These are phyloP conservation scores for Megaptera novaeangliae DNA, from an alignment of 2,113 vertebrate species.

Conservation along the genomic window DNA sequence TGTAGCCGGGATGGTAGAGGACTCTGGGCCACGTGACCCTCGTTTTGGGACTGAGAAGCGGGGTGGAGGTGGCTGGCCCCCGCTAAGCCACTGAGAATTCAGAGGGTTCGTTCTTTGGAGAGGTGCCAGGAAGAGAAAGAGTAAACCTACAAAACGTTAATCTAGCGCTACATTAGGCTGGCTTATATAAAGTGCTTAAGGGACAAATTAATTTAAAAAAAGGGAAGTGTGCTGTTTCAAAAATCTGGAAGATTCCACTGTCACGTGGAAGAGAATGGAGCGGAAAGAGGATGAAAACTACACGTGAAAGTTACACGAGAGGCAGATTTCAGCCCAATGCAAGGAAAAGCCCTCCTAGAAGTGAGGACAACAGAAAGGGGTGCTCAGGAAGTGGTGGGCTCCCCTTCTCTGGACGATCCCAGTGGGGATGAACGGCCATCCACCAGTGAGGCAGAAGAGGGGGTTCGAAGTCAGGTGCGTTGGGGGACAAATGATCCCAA, in stretches of 20 bases:
- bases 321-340: background rate
- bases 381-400: background rate
- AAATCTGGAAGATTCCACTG: background rate
- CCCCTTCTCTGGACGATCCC: background rate
- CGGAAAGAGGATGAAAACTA: background rate
- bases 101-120: background rate
- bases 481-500: background rate
- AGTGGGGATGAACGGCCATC: accelerated
- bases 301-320: background rate
- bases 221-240: background rate
- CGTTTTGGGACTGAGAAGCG: background rate
- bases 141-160: background rate
- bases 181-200: background rate
- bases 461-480: background rate
- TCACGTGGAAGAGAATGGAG: background rate
- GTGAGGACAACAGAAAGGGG: background rate
- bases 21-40: background rate
- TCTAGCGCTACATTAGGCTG: background rate
- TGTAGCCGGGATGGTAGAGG: background rate
- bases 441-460: background rate
- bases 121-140: background rate
- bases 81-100: background rate
- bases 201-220: background rate
- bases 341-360: background rate
- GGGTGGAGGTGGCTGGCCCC: too few species aligned